Percentiles rank a stretch among this genome's conserved stretches.
Conservation (phyloP, 2,888 invertebrate genomes). For the Ceratothoa steindachneri region DNA sequence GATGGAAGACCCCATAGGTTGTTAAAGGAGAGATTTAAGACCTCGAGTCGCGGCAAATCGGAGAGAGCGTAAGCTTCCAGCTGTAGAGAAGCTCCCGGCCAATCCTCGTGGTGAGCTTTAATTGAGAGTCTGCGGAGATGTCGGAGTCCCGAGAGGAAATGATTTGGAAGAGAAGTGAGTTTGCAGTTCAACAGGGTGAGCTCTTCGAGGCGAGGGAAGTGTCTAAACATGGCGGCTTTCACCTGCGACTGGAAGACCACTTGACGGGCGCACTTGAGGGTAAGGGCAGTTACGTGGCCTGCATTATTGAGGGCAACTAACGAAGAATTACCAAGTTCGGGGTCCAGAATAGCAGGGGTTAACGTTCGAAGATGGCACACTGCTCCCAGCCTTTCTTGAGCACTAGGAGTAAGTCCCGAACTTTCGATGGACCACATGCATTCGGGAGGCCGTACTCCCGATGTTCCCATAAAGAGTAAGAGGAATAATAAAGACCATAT, state of each 20-base stretch:
- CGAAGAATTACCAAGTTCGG: constrained; percentile 25
- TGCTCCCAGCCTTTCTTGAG: constrained; percentile 27
- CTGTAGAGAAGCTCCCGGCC: constrained; percentile 38
- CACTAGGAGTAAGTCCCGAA: constrained; percentile 36
- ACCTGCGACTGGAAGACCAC: constrained; percentile 43
- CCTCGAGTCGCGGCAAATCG: constrained; percentile 37
- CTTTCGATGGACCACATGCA: constrained; percentile 36
- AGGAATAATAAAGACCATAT: constrained; percentile 1
- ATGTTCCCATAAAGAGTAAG: not conserved
- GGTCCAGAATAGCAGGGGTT: constrained; percentile 26
- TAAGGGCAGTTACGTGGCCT: constrained; percentile 33
- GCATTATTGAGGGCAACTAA: constrained; percentile 30
- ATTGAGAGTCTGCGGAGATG: constrained; percentile 34
- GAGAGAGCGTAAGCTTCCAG: constrained; percentile 28
- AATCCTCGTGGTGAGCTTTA: constrained; percentile 41
- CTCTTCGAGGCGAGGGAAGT: constrained; percentile 38
- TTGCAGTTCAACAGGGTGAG: constrained; percentile 38
- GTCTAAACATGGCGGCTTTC: constrained; percentile 32
- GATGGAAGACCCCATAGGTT: constrained; percentile 49
- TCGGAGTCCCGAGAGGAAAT: constrained; percentile 31
- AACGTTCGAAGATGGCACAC: constrained; percentile 36
- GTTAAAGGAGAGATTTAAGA: constrained; percentile 47
- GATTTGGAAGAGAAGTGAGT: constrained; percentile 33
- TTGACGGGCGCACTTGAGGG: constrained; percentile 34
- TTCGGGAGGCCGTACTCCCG: constrained; percentile 22